Evolutionary conservation across 2,888 invertebrate genomes (phyloP), one percentile per base, ranked within the genome.

Genomic region (Drosophila paranaensis): DNA sequence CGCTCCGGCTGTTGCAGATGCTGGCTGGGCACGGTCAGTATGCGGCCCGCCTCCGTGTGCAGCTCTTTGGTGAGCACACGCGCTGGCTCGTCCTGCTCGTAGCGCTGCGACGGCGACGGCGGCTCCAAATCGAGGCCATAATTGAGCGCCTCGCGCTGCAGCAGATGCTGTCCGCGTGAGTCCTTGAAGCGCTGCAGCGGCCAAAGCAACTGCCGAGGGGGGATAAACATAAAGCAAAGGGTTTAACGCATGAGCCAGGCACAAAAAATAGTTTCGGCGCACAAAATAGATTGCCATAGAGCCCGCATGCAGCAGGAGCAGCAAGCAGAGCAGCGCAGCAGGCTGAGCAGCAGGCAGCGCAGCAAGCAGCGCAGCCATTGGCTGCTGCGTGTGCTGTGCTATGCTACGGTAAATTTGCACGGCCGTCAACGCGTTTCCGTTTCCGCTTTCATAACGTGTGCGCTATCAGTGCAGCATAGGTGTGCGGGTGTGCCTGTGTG

Each of bases 171-270:
- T 43, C 95, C 96, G 69, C 95, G 94, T 0, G 95, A 95, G 92
- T 95, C 95, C 83, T 95, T 94, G 83, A 95, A 94, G 50, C 95
- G 94, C 95, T 96, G 97, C 92, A 96, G 96, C 89, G 96, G 96
- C 96, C 96, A 96, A 92, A 96, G 95, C 93, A 95, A 94, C 97
- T 97, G 94, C 27, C 20, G 20, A 20, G 16, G 13, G n/a, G 39
- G 57, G 42, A 68, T 33, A 48, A 51, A 40, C 55, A 69, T 62
- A 51, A 60, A 66, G 65, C 63, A 54, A 54, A 62, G 25, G 43
- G 40, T 16, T 65, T 61, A 39, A 46, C 33, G 48, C 46, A 58
- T 53, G 43, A 72, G 65, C 60, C 14, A 14, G 46, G 45, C 69
- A 46, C 63, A 63, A 71, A 45, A 51, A 56, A 60, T 60, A 30